Conservation (phyloP, 2,888 invertebrate species). For the Cybosia mesomella region DNA sequence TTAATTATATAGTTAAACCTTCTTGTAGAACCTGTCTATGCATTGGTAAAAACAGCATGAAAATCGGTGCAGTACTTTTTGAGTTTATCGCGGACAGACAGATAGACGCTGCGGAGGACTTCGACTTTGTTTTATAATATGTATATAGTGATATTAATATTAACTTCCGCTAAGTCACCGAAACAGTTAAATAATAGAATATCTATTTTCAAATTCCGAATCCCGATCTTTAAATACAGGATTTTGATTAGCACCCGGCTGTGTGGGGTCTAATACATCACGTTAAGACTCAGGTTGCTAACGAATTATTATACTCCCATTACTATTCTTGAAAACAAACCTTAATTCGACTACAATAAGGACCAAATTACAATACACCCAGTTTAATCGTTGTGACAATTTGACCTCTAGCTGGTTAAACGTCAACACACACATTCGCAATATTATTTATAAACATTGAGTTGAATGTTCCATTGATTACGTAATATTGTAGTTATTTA, state of each 20-base stretch:
- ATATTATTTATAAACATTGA: slow-evolving; percentile 40
- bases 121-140: too few relatives aligned
- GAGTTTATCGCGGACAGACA: too few relatives aligned
- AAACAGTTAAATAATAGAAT: too few relatives aligned
- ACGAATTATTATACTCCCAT: not conserved
- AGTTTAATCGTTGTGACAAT: slow-evolving; percentile 20
- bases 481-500: not conserved
- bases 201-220: too few relatives aligned
- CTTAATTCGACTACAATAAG: not conserved
- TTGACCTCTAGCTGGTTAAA: slow-evolving; percentile 26
- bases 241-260: not conserved
- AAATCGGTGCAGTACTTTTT: too few relatives aligned
- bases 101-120: too few relatives aligned
- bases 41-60: too few relatives aligned
- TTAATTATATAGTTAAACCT: too few relatives aligned
- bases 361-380: not conserved
- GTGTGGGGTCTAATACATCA: slow-evolving; percentile 1
- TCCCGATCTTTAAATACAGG: not conserved
- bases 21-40: too few relatives aligned
- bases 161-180: too few relatives aligned
- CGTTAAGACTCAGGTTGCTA: not conserved
- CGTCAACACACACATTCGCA: slow-evolving; percentile 13
- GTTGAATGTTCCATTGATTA: slow-evolving; percentile 9
- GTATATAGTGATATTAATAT: too few relatives aligned
- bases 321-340: slow-evolving; percentile 3